Base-by-base conservation (phyloP, 2,797 vertebrate species). In the Distichodus sexfasciatus region DNA sequence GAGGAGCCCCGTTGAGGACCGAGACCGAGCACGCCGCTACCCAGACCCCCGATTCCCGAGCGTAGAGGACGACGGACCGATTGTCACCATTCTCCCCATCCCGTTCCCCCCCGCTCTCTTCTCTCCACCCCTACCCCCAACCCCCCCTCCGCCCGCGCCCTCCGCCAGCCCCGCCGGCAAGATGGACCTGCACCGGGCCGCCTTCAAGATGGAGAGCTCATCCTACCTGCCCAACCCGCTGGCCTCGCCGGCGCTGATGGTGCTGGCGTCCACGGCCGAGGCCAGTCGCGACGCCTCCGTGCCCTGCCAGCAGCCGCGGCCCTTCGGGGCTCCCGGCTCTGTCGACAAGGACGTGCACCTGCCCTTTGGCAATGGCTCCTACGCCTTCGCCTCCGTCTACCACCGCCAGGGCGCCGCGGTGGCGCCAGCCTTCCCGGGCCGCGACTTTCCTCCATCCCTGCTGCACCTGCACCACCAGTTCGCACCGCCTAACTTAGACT, bases 201-300 rank as follows among this genome's bases (percentile, higher is more conserved):
- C 97, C 69, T 99, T 99, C 93, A 98, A 98, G 91, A 99, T 99
- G 96, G 97, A 99, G 93, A 99, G 94, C 90, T 98, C 97, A 78
- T 98, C 97, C 85, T 99, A 99, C 76, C 91, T 99, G 79, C 97
- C 96, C 85, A 98, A 98, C 83, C 97, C 97, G 0, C 85, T 99
- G 89, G 95, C 97, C 38, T 99, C 97, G 38, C 97, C 97, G 5
- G 97, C 97, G 2, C 88, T 99, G 74, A 99, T 99, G 97, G 97
- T 99, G 72, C 89, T 99, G 17, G 97, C 97, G 1, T 99, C 96
- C 53, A 99, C 97, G 0, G 97, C 97, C 0, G 97, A 99, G 87
- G 96, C 97, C 71, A 98, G 96, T 72, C 95, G 97, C 0, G 97
- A 98, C 55, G 96, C 96, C 79, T 98, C 96, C 17, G 98, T 98